Evolutionary conservation across 2,888 invertebrate species (phyloP), one percentile per base, ranked within the genome.

Genomic region (Nemurella pictetii): DNA sequence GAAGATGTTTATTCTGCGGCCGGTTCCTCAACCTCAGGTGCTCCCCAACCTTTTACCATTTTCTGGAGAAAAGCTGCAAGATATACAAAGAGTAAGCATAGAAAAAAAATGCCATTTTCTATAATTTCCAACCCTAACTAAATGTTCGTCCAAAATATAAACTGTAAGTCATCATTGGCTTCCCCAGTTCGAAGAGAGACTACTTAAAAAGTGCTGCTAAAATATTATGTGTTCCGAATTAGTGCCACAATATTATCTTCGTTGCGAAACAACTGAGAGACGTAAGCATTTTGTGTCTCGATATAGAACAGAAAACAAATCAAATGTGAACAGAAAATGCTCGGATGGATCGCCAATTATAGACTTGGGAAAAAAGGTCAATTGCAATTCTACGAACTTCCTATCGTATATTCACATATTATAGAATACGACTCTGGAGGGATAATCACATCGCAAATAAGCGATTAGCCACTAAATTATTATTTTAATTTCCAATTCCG

Each of bases 31-130:
- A 78, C 83, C 55, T 77, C 72, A 28, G 84, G 84, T 75, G 77
- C 80, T 20, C 81, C 73, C 80, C 86, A 91, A 84, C 91, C 91
- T 86, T 90, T 89, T 88, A 91, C 88, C 94, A 97, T 94, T 93
- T 94, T 95, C 92, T 95, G 94, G 91, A 97, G 94, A 94, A 98
- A 97, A 92, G 95, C 96, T 96, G 92, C 85, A 92, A 90, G 88
- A 87, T 87, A 87, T 87, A 86, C 85, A 86, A 75, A 89, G 89
- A 88, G 85, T 81, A 26, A 81, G 36, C 20, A 9, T 26, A 7
- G 30, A 9, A 35, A 77, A 80, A 55, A 78, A 80, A 87, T 73
- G 82, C 83, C 32, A 26, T 28, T 28, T 82, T 80, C 81, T 35
- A 83, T 30, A 27, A 20, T 26, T 29, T 28, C n/a, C 30, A 30